Base-by-base conservation (phyloP, 2,797 vertebrate genomes). In the Siniperca obscura region DNA sequence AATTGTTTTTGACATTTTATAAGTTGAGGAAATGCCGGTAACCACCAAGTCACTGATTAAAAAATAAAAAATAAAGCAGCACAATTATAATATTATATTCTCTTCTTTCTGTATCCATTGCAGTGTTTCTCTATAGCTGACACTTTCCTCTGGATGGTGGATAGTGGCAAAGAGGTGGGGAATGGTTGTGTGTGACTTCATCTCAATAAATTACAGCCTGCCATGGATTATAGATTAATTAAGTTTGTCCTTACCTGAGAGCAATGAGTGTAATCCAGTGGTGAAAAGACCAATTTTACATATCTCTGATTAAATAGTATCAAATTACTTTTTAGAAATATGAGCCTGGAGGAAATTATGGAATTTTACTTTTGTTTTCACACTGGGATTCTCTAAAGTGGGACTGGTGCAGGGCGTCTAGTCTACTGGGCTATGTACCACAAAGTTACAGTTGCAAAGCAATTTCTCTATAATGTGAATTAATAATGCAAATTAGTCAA, bases 161-260 rank as follows among this genome's bases (percentile, higher is more conserved):
- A 70, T 85, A 73, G 70, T 76, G 70, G 66, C 65, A 86, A n/a
- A 76, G 70, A 82, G 52, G 62, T 81, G 61, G 36, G 36, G 12
- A 73, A 62, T 50, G 46, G 70, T 70, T 81, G 38, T 77, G 53
- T 77, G 62, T 78, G 84, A 84, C 81, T 86, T 78, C 61, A 87
- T 86, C 80, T 90, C 78, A 87, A 89, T 86, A 89, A 88, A 86
- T 87, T 79, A 82, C 69, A 86, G 66, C 67, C 72, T 87, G 78
- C 85, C 86, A 76, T 62, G 88, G 85, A 84, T 90, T 86, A 85
- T 71, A 85, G 78, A 88, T 89, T 80, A 83, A 92, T 89, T 91
- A 86, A 30, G 81, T 89, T 89, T 90, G 86, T 80, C 82, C 88
- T 89, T 86, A 93, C 83, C 89, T 91, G 86, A 86, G 83, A 88